A percentile compares a stretch with the other conserved stretches of the same genome.
Evolutionary conservation across 2,888 invertebrate genomes (phyloP).

Genomic region (Macaria notata): DNA sequence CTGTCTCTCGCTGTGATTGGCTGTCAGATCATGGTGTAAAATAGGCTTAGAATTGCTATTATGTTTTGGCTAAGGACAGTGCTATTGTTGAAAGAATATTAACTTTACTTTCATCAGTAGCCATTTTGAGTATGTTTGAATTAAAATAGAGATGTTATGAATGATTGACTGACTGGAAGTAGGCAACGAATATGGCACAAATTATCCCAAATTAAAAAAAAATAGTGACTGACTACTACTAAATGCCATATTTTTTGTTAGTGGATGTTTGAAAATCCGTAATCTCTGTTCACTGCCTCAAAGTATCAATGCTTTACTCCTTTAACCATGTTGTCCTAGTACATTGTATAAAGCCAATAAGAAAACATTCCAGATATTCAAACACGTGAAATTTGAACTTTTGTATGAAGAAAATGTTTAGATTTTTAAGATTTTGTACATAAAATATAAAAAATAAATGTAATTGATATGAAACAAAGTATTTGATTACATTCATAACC

Average conservation of each 20-base stretch:
- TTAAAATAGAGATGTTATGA: slow-evolving; percentile 26
- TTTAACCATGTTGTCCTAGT: slow-evolving; percentile 59
- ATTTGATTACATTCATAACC: slow-evolving; percentile 35
- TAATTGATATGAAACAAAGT: slow-evolving; percentile 70
- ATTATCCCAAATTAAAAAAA: neutral
- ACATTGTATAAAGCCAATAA: slow-evolving; percentile 69
- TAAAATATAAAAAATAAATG: slow-evolving; percentile 78
- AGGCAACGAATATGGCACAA: slow-evolving; percentile 26
- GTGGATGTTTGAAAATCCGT: neutral
- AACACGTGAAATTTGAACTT: slow-evolving; percentile 77
- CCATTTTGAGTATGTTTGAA: slow-evolving; percentile 23
- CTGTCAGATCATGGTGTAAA: too few species aligned
- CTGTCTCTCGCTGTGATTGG: too few species aligned
- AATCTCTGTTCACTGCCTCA: slow-evolving; percentile 43
- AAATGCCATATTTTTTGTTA: slow-evolving; percentile 1
- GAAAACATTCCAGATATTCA: slow-evolving; percentile 79
- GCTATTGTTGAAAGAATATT: slow-evolving; percentile 8
- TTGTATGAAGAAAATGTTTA: slow-evolving; percentile 74
- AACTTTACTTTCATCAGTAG: slow-evolving; percentile 18
- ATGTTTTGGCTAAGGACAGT: neutral
- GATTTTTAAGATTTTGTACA: slow-evolving; percentile 81
- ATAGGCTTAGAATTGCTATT: too few species aligned
- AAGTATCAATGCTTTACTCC: slow-evolving; percentile 57
- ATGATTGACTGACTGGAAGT: slow-evolving; percentile 40
- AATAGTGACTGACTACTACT: neutral